These are phyloP conservation scores for Paguma larvata DNA, from an alignment of 2,797 vertebrate genomes.

Conservation along the genomic window DNA sequence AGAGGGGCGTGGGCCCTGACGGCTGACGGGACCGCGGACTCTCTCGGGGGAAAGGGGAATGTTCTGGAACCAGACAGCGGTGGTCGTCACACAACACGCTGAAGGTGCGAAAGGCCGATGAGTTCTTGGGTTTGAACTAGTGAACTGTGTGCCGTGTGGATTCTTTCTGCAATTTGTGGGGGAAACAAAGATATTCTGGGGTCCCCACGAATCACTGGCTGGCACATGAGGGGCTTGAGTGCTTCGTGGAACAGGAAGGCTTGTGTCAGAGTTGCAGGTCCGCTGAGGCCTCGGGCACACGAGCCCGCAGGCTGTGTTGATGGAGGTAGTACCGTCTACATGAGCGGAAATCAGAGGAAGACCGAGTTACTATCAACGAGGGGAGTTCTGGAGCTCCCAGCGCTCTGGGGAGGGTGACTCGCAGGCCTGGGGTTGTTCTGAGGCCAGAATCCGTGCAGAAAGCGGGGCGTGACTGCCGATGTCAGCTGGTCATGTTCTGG, in stretches of 20 bases:
- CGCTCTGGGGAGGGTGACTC: neutral
- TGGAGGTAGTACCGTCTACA: accelerated
- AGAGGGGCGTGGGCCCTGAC: too few relatives aligned
- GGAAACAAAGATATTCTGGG: too few relatives aligned
- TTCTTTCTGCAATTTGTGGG: too few relatives aligned
- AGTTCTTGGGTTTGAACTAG: too few relatives aligned
- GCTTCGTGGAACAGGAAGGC: neutral
- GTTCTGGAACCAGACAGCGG: too few relatives aligned
- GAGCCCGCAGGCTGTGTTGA: accelerated
- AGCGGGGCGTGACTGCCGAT: accelerated
- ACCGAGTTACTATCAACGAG: accelerated
- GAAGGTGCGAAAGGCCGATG: too few relatives aligned
- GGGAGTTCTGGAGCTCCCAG: neutral
- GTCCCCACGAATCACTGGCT: neutral
- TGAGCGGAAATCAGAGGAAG: too few relatives aligned
- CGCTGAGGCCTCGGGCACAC: accelerated
- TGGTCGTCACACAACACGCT: too few relatives aligned
- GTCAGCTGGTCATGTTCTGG: accelerated
- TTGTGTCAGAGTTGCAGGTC: accelerated
- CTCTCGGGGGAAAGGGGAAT: too few relatives aligned
- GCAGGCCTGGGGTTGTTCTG: too few relatives aligned
- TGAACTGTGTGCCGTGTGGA: too few relatives aligned
- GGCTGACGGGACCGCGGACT: too few relatives aligned
- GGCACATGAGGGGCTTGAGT: neutral
- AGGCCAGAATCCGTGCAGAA: accelerated